Conservation (phyloP, 1,140 invertebrate genomes). For the Antheraea pernyi region DNA sequence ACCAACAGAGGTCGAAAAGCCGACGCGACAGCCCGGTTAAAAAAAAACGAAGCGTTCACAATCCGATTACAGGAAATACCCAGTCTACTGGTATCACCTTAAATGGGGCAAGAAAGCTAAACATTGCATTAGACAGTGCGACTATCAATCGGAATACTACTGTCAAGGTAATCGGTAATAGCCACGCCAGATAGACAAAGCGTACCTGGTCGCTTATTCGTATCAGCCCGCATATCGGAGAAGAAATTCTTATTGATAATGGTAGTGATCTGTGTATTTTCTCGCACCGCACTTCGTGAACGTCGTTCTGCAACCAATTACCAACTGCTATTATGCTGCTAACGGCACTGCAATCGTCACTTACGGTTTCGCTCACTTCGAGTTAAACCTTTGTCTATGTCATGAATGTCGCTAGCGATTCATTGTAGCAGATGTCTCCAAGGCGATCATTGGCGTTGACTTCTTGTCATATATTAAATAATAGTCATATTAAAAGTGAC, state of each 20-base stretch:
- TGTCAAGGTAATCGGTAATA: background rate
- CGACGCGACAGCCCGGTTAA: too few relatives aligned
- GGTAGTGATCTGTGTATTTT: constrained; percentile 9
- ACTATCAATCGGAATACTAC: background rate
- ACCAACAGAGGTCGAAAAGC: too few relatives aligned
- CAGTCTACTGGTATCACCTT: background rate
- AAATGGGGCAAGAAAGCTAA: background rate
- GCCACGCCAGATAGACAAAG: background rate
- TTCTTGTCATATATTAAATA: background rate
- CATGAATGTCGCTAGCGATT: background rate
- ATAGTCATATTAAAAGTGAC: background rate
- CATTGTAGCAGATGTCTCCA: constrained; percentile 2
- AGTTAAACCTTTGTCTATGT: constrained; percentile 1
- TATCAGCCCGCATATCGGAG: background rate
- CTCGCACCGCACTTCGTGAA: too few relatives aligned
- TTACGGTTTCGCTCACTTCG: background rate
- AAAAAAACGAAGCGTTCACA: background rate
- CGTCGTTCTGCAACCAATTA: too few relatives aligned
- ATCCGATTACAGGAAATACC: background rate
- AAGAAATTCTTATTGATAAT: background rate
- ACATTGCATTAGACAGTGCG: background rate
- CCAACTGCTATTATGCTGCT: too few relatives aligned
- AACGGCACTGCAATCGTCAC: background rate
- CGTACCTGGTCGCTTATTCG: background rate
- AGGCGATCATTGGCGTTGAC: constrained; percentile 5